Percentiles rank a stretch among this genome's conserved stretches.
Evolutionary conservation across 1,140 invertebrate species (phyloP).

Genomic region (Agraylea sexmaculata): DNA sequence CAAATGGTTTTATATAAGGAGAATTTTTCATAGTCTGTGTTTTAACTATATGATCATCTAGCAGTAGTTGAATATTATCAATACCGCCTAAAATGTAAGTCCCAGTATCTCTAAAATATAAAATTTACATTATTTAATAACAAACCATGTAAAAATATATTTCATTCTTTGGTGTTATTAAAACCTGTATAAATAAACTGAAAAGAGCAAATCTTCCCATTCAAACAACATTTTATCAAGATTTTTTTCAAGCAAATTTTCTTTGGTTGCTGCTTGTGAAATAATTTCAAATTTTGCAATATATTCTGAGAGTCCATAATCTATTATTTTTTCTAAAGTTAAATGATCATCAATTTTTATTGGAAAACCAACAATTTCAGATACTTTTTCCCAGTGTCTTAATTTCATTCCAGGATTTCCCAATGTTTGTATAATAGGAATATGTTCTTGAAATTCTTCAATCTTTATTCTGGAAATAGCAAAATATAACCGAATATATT

Average conservation of each 20-base stretch:
- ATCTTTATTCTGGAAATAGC: conserved; percentile 49
- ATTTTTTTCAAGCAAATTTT: conserved; percentile 84
- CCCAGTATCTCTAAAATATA: conserved; percentile 65
- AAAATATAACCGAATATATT: conserved; percentile 2
- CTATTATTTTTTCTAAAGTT: conserved; percentile 82
- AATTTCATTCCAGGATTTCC: conserved; percentile 90
- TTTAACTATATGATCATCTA: conserved; percentile 95
- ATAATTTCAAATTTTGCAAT: conserved; percentile 85
- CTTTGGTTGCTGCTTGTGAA: conserved; percentile 90
- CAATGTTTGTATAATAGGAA: conserved; percentile 83
- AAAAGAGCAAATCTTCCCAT: conserved; percentile 82
- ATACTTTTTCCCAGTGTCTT: conserved; percentile 92
- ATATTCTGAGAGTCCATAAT: conserved; percentile 84
- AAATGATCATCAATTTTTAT: conserved; percentile 75
- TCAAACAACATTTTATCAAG: conserved; percentile 85
- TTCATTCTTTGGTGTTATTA: conserved; percentile 16
- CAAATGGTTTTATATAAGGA: conserved; percentile 93
- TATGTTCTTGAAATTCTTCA: conserved; percentile 80
- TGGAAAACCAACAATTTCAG: conserved; percentile 89
- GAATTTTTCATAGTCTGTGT: conserved; percentile 97
- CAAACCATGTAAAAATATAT: background rate
- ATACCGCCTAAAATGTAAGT: conserved; percentile 82
- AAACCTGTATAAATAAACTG: conserved; percentile 54
- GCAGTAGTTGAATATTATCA: conserved; percentile 88
- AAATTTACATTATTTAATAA: background rate